phyloP scores from a whole-genome alignment of 2,888 invertebrate genomes.

The Hypomecis atomaria region DNA sequence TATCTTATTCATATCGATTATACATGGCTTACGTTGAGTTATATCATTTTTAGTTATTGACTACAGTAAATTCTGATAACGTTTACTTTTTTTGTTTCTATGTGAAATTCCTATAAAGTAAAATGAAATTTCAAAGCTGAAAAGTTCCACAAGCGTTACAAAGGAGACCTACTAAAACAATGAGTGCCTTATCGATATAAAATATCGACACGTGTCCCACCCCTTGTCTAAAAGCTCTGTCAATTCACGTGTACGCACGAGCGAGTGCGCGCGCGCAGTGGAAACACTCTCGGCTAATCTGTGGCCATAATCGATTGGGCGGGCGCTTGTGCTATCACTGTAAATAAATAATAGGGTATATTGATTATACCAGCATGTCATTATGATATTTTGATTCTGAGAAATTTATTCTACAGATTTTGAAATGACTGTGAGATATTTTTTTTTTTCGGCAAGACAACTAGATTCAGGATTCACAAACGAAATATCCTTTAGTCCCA shows the following conservation, averaged over 20 bases:
- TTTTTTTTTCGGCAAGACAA: no score
- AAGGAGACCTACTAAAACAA: background rate
- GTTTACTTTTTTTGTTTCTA: no score
- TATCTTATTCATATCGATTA: background rate
- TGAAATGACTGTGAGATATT: no score
- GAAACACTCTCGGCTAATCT: constrained; percentile 16
- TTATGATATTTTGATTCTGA: background rate
- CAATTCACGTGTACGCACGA: constrained; percentile 44
- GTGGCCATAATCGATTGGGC: constrained; percentile 56
- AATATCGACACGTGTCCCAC: constrained; percentile 28
- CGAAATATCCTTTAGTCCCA: no score
- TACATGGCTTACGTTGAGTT: background rate
- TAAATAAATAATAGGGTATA: background rate
- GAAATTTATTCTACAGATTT: no score
- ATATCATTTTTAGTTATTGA: background rate
- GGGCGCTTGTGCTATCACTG: constrained; percentile 32
- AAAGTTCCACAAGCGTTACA: no score
- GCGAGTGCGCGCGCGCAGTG: constrained; percentile 27
- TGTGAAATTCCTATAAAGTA: no score
- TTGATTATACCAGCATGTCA: background rate
- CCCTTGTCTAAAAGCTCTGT: constrained; percentile 56
- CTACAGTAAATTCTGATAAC: background rate
- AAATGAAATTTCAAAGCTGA: no score
- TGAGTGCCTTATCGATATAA: constrained; percentile 20
- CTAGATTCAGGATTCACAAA: no score